Evolutionary conservation across 2,113 vertebrate species (phyloP), one percentile per base, ranked within the genome.

Genomic region (Tautogolabrus adspersus): DNA sequence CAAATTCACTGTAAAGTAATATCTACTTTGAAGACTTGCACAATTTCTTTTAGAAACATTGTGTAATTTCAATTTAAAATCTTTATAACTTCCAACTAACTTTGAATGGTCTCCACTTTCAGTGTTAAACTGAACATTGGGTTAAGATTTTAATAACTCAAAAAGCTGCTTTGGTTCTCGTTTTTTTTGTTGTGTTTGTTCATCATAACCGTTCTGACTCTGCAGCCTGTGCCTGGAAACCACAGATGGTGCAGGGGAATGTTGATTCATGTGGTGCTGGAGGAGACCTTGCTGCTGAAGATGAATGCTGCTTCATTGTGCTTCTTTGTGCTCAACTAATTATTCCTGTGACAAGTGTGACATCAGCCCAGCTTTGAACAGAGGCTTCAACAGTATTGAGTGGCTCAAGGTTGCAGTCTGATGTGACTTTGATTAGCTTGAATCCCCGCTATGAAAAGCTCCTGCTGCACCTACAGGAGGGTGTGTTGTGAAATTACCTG

Each of bases 401-500:
- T 37, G 44, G 79, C 82, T 93, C 93, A 95, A 92, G 93, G 93
- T 89, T 86, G 49, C 79, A 60, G 15, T 85, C 66, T 66, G 82
- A 90, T 80, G 86, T 86, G 87, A 89, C 66, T 72, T 81, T 82
- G 69, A 91, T 87, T 87, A 84, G 70, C 85, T 90, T 52, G 77
- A 88, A 79, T 69, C 81, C 83, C 75, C 37, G 72, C 79, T 73
- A 89, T 90, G 92, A 93, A 94, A 89, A 90, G 90, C 89, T 82
- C 78, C 82, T 78, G 82, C 89, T 88, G 80, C 78, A 79, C 10
- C 13, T 75, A 82, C 63, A 72, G 75, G 66, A 22, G 79, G 10
- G 16, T 81, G 79, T 89, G 86, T 88, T 90, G 79, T 90, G 87
- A 88, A 91, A 88, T 92, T 79, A 93, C 92, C 88, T 94, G 95